Conservation (phyloP, 1,140 invertebrate genomes). For the Magallana angulata region DNA sequence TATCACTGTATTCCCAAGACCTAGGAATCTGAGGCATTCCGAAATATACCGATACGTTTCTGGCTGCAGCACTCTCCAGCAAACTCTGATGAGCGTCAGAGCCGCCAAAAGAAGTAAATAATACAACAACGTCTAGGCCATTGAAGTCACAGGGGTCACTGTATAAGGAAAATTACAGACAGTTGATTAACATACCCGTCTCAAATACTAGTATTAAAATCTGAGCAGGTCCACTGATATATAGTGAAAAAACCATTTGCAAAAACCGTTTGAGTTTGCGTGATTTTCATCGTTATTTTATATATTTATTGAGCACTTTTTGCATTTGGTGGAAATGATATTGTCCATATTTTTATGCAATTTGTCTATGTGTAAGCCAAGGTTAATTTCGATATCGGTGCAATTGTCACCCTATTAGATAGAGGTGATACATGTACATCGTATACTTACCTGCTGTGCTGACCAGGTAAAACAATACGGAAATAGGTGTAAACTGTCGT, state of each 20-base stretch:
- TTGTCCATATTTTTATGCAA: no score
- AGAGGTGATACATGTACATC: background rate
- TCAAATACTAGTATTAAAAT: no score
- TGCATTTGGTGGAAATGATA: no score
- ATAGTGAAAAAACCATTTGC: no score
- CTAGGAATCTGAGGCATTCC: slow-evolving; percentile 62
- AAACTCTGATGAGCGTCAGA: slow-evolving; percentile 68
- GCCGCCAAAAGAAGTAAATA: slow-evolving; percentile 68
- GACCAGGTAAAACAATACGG: slow-evolving; percentile 64
- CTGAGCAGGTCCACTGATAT: no score
- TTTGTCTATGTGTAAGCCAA: no score
- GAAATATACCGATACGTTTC: slow-evolving; percentile 67
- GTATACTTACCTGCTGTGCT: background rate
- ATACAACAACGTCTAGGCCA: slow-evolving; percentile 61
- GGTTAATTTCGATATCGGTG: no score
- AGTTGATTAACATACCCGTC: background rate
- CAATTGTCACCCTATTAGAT: background rate
- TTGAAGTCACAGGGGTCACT: slow-evolving; percentile 13
- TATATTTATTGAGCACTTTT: no score
- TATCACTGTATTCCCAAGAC: background rate
- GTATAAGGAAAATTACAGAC: background rate
- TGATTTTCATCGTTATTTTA: no score
- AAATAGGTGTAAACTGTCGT: slow-evolving; percentile 63
- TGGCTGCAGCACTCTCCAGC: slow-evolving; percentile 57
- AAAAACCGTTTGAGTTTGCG: no score